Conservation (phyloP, 2,113 vertebrate species). For the Physeter macrocephalus region DNA sequence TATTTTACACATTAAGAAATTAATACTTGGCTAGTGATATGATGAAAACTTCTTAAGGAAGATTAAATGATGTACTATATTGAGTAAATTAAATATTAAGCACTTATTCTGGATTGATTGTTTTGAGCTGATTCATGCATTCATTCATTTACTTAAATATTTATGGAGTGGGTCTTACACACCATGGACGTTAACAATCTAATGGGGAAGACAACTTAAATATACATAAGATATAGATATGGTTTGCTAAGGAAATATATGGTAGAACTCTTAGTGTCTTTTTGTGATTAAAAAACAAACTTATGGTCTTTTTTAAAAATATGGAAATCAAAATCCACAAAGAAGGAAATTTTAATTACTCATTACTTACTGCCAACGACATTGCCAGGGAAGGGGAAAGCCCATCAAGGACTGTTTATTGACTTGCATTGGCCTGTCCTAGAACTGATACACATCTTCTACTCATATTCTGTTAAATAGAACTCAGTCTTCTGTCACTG, state of each 20-base stretch:
- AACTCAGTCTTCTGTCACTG: neutral
- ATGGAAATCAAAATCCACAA: neutral
- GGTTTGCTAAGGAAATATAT: neutral
- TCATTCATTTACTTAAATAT: neutral
- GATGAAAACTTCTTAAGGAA: too few species aligned
- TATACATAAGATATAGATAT: neutral
- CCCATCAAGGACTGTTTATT: neutral
- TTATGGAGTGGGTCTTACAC: neutral
- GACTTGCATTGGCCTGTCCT: neutral
- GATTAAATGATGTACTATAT: neutral
- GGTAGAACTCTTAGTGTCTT: neutral
- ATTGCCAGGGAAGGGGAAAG: neutral
- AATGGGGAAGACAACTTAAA: neutral
- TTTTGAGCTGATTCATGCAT: neutral
- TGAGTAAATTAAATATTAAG: neutral
- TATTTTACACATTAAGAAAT: neutral
- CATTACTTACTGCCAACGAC: neutral
- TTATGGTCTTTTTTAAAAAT: neutral
- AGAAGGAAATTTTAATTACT: neutral
- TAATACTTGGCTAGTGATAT: too few species aligned
- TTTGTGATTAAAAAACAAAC: neutral
- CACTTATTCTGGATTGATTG: neutral
- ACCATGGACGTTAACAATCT: neutral
- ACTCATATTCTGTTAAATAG: neutral
- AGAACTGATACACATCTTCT: neutral